Evolutionary conservation across 2,797 vertebrate genomes (phyloP).

Genomic region (Ispidina lecontei): DNA sequence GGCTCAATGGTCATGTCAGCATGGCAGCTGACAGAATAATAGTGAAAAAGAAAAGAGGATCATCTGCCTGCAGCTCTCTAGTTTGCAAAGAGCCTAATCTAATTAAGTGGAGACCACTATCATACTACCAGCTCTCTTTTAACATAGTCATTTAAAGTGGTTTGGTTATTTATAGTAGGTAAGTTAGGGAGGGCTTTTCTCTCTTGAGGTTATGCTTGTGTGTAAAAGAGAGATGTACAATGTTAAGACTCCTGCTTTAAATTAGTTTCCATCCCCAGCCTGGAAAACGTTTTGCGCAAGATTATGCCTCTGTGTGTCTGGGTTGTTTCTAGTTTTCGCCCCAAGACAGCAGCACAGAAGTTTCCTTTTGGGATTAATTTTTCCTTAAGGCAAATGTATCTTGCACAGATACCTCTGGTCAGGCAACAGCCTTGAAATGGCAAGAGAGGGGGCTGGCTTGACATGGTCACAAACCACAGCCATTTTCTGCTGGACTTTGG

Average conservation of each 20-base stretch:
- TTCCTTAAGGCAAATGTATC: background rate
- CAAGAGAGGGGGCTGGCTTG: background rate
- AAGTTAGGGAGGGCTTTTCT: slow-evolving; percentile 19
- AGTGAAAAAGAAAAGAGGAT: slow-evolving; percentile 17
- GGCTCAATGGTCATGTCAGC: background rate
- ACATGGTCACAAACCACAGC: background rate
- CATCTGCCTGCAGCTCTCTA: slow-evolving; percentile 7
- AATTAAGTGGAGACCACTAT: slow-evolving; percentile 65
- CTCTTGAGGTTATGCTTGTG: background rate
- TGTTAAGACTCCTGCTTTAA: background rate
- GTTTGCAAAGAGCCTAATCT: slow-evolving; percentile 52
- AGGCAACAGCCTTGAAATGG: background rate
- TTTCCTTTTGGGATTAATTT: background rate
- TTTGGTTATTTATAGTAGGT: slow-evolving; percentile 57
- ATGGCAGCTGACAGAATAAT: background rate
- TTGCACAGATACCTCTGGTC: background rate
- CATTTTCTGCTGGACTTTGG: background rate
- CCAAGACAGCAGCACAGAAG: background rate
- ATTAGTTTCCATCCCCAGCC: background rate
- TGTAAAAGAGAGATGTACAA: background rate
- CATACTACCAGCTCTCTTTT: slow-evolving; percentile 57
- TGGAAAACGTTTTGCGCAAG: background rate
- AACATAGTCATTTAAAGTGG: slow-evolving; percentile 33
- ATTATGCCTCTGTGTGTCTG: background rate
- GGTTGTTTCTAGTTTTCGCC: background rate